Percentiles rank a stretch among this genome's conserved stretches.
These are phyloP conservation scores for Corynorhinus townsendii DNA, from an alignment of 2,113 vertebrate species.

Conservation along the genomic window DNA sequence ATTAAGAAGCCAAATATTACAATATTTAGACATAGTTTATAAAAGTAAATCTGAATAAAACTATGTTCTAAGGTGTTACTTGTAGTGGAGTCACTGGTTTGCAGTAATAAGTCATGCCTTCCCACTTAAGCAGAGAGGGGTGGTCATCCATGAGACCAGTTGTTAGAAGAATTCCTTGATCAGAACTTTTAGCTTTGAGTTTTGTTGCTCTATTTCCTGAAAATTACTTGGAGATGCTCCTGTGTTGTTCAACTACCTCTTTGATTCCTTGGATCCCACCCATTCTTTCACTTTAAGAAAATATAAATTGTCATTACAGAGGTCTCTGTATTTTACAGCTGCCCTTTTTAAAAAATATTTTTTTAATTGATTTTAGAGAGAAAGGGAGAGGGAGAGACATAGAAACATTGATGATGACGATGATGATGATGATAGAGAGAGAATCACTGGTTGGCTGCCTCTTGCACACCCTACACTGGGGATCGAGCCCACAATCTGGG, in stretches of 20 bases:
- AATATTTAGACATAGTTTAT: not conserved
- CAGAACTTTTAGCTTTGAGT: conserved; percentile 76
- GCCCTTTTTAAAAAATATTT: conserved; percentile 73
- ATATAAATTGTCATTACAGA: conserved; percentile 81
- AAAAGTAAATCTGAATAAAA: not conserved
- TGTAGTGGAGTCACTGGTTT: not conserved
- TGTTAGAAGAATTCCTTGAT: conserved; percentile 66
- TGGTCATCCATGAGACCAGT: conserved; percentile 46
- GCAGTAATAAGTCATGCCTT: not conserved
- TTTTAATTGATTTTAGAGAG: too few relatives aligned
- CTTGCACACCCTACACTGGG: too few relatives aligned
- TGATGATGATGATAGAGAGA: too few relatives aligned
- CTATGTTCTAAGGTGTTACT: not conserved
- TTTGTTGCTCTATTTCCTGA: conserved; percentile 73
- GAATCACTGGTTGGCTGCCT: too few relatives aligned
- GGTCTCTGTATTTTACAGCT: conserved; percentile 84
- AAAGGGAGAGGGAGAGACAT: too few relatives aligned
- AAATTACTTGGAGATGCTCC: conserved; percentile 76
- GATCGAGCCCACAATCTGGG: too few relatives aligned
- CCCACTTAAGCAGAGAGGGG: not conserved
- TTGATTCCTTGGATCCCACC: conserved; percentile 72
- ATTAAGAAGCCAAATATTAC: conserved; percentile 8
- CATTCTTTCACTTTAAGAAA: conserved; percentile 79
- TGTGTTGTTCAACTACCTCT: conserved; percentile 74
- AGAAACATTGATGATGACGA: too few relatives aligned